Percentiles rank a stretch among this genome's conserved stretches.
These are phyloP conservation scores for Hartigia nigra DNA, from an alignment of 2,888 invertebrate genomes.

Conservation along the genomic window DNA sequence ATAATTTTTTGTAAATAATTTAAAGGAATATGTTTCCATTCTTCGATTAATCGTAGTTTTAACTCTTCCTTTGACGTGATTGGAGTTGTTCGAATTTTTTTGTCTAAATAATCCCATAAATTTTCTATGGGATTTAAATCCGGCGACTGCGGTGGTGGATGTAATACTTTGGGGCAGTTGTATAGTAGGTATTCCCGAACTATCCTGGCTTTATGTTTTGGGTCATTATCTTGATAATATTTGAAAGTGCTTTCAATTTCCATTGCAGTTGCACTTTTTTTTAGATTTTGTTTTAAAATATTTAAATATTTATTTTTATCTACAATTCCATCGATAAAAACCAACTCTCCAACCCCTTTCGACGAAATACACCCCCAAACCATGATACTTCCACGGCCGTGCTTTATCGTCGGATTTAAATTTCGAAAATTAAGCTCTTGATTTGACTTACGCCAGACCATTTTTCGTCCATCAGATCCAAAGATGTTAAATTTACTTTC, in stretches of 20 bases:
- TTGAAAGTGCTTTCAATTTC: neutral
- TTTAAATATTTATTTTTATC: constrained; percentile 10
- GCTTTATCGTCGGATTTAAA: constrained; percentile 10
- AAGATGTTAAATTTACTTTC: constrained; percentile 66
- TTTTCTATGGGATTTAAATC: neutral
- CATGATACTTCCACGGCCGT: constrained; percentile 12
- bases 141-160: neutral
- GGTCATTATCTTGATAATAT: constrained; percentile 12
- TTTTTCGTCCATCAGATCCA: constrained; percentile 63
- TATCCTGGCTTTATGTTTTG: constrained; percentile 11
- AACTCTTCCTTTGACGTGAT: too few species aligned
- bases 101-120: too few species aligned
- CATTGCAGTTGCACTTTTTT: constrained; percentile 10
- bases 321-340: constrained; percentile 17
- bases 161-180: neutral
- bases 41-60: too few species aligned
- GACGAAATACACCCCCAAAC: constrained; percentile 16
- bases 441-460: constrained; percentile 56
- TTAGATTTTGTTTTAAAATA: constrained; percentile 15
- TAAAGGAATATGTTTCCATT: too few species aligned
- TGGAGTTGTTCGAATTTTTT: too few species aligned
- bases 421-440: constrained; percentile 58
- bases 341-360: constrained; percentile 6
- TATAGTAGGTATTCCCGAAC: constrained; percentile 1
- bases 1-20: too few species aligned